These are phyloP conservation scores for Heliconius hewitsoni DNA, from an alignment of 1,140 invertebrate genomes.

Conservation along the genomic window DNA sequence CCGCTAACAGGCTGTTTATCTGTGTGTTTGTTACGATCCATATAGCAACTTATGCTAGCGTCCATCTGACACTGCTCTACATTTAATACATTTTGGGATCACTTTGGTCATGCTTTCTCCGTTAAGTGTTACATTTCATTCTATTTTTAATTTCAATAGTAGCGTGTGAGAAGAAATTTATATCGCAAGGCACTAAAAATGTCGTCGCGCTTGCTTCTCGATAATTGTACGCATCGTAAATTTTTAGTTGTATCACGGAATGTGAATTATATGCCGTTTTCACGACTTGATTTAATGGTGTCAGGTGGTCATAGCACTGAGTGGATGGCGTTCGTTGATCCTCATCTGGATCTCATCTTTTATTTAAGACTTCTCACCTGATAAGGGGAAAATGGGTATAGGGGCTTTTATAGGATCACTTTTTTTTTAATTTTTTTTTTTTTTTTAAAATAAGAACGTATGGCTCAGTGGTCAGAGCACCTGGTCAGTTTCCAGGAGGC, in stretches of 20 bases:
- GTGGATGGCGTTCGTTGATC: neutral
- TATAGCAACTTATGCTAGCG: neutral
- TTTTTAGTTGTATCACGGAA: slow-evolving; percentile 15
- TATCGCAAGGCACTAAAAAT: neutral
- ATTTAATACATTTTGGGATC: neutral
- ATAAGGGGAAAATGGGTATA: no score
- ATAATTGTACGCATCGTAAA: slow-evolving; percentile 4
- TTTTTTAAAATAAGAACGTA: no score
- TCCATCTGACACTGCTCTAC: neutral
- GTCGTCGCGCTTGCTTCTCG: neutral
- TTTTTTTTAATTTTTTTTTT: no score
- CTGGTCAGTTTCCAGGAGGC: no score
- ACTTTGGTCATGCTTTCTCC: slow-evolving; percentile 6
- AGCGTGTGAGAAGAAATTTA: neutral
- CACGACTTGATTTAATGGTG: neutral
- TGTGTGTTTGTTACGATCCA: neutral
- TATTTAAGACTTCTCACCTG: neutral
- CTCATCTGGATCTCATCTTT: neutral
- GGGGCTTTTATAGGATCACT: no score
- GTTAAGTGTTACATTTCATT: neutral
- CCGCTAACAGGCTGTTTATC: slow-evolving; percentile 12
- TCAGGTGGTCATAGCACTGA: neutral
- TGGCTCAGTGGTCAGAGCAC: no score
- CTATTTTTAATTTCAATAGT: slow-evolving; percentile 13
- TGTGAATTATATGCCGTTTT: neutral